Evolutionary conservation across 2,888 invertebrate species (phyloP).

Genomic region (Hetaerina titia): DNA sequence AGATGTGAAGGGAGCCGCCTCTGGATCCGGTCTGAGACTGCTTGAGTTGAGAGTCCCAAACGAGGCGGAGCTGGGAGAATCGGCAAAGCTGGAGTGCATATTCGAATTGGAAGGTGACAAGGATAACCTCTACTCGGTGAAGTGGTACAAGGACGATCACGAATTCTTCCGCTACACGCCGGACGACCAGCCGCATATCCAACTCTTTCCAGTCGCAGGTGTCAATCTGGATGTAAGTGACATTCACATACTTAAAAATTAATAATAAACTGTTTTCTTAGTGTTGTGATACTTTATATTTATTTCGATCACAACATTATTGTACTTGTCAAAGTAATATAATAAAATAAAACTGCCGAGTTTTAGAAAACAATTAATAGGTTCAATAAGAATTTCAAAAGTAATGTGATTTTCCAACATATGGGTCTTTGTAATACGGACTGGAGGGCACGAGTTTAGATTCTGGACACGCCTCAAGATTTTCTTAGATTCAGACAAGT

Average conservation of each 20-base stretch:
- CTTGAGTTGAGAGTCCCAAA: constrained; percentile 36
- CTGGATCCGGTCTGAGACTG: constrained; percentile 39
- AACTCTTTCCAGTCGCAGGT: constrained; percentile 68
- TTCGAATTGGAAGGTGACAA: constrained; percentile 78
- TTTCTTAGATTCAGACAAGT: too few relatives aligned
- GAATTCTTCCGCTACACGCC: constrained; percentile 79
- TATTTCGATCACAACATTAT: too few relatives aligned
- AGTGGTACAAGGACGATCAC: constrained; percentile 78
- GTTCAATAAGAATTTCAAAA: too few relatives aligned
- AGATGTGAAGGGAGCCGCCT: constrained; percentile 15
- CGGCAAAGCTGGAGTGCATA: constrained; percentile 76
- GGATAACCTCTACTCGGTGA: constrained; percentile 78
- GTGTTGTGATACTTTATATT: too few relatives aligned
- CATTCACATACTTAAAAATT: not conserved
- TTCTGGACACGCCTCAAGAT: too few relatives aligned
- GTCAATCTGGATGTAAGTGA: constrained; percentile 68
- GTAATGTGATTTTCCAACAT: too few relatives aligned
- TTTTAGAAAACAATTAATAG: too few relatives aligned
- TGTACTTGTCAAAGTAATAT: too few relatives aligned
- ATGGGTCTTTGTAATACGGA: too few relatives aligned
- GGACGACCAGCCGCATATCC: constrained; percentile 66
- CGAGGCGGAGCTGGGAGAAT: constrained; percentile 50
- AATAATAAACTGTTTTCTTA: not conserved
- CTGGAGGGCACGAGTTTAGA: too few relatives aligned
- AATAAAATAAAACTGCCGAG: too few relatives aligned